Base-by-base conservation (phyloP, 2,888 invertebrate genomes). In the Xylocampa areola region DNA sequence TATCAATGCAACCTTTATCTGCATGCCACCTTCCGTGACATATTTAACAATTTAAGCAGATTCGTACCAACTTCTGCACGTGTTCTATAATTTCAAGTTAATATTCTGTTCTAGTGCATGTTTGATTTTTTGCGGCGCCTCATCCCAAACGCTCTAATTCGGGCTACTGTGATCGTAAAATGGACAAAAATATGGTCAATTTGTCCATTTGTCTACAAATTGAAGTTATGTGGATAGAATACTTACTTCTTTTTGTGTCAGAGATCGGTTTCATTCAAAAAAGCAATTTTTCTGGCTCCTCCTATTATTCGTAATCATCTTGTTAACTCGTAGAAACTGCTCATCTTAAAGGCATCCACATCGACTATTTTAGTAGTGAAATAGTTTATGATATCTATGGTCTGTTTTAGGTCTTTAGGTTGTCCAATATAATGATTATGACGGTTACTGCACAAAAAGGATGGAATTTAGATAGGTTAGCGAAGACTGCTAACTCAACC, bases 21-120 rank as follows among this genome's bases (percentile, higher is more conserved):
- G 47, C 32, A 32, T 23, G 5, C n/a, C 17, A 30, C n/a, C 14
- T 35, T 53, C 7, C 65, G 65, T 65, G 64, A 65, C 45, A 29
- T 45, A 50, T 49, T 68, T 69, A 37, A 41, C 65, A 65, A 65
- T 45, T 30, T 11, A 45, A 27, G 40, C 25, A 32, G 25, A 68
- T 67, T 32, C 29, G 13, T 30, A n/a, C 16, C 35, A 29, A 30
- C 29, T 23, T 23, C 2, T 67, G 19, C 48, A 62, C 30, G 49
- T 68, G 41, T 55, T 13, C 30, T 40, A 23, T 14, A 10, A 10
- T 13, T 39, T 45, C 13, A 2, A 30, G 33, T 71, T 70, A 52
- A 61, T 30, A 71, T 71, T 73, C 71, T 25, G 25, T 29, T 6
- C 23, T 33, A 63, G 65, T 65, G n/a, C n/a, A 45, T 30, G 13